Conservation (phyloP, 2,888 invertebrate species). For the Lasioglossum oenotherae region DNA sequence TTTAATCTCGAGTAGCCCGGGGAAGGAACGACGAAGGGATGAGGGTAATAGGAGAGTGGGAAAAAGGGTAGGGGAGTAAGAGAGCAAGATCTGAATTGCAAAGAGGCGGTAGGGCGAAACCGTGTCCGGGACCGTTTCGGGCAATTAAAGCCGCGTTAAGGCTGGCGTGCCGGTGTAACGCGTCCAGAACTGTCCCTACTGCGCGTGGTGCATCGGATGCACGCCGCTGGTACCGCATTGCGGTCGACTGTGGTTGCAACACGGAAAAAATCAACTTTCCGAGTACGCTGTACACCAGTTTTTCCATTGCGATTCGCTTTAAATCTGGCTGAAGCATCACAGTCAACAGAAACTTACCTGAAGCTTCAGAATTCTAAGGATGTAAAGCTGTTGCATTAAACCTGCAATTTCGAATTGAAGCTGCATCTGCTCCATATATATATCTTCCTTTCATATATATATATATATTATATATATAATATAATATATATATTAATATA, state of each 20-base stretch:
- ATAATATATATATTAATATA: no score
- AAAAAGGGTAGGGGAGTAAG: background rate
- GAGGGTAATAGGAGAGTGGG: background rate
- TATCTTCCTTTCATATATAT: background rate
- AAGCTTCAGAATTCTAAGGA: background rate
- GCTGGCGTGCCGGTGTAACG: background rate
- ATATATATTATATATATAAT: no score
- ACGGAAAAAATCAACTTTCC: background rate
- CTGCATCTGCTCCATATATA: background rate
- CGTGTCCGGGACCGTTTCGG: slow-evolving; percentile 49
- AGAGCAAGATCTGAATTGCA: slow-evolving; percentile 63
- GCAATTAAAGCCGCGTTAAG: slow-evolving; percentile 58
- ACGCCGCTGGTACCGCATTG: slow-evolving; percentile 38
- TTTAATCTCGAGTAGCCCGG: slow-evolving; percentile 22
- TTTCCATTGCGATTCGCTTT: background rate
- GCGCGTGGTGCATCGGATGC: slow-evolving; percentile 8
- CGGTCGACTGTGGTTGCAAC: slow-evolving; percentile 15
- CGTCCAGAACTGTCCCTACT: background rate
- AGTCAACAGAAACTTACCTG: background rate
- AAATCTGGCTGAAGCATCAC: background rate
- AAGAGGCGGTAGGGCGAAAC: slow-evolving; percentile 50
- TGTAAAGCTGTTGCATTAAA: background rate
- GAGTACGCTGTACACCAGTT: background rate
- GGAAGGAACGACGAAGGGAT: background rate
- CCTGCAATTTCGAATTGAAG: background rate